Evolutionary conservation across 1,140 invertebrate species (phyloP).

Genomic region (Heliconius eleuchia): DNA sequence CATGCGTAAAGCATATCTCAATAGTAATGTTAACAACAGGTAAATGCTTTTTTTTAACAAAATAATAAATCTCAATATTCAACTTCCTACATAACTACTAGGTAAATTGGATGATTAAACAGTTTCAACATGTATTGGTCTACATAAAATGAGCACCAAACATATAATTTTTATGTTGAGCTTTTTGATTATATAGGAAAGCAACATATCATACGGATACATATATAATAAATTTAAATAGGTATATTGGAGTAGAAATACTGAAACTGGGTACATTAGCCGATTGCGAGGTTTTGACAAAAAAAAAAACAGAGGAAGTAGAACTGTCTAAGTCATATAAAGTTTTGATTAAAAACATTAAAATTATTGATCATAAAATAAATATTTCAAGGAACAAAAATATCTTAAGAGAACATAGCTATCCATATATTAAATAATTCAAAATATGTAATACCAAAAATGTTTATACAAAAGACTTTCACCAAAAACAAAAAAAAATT

Average conservation of each 20-base stretch:
- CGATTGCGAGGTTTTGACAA: background rate
- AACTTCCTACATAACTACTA: constrained; percentile 46
- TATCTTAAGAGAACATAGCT: no score
- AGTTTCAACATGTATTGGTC: constrained; percentile 30
- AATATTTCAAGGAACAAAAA: no score
- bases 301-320: background rate
- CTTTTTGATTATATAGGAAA: constrained; percentile 32
- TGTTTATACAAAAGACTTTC: background rate
- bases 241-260: background rate
- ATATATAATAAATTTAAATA: constrained; percentile 1
- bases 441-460: no score
- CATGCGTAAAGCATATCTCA: background rate
- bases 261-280: constrained; percentile 7
- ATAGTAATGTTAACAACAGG: constrained; percentile 50
- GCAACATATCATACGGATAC: constrained; percentile 23
- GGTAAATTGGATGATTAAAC: constrained; percentile 26
- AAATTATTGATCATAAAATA: no score
- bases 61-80: constrained; percentile 55
- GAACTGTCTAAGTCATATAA: background rate
- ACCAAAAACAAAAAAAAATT: background rate
- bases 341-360: background rate
- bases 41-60: constrained; percentile 67
- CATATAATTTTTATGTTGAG: constrained; percentile 32
- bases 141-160: constrained; percentile 37
- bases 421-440: no score